Percentiles rank a stretch among this genome's conserved stretches.
Evolutionary conservation across 1,140 invertebrate species (phyloP).

Genomic region (Apis dorsata): DNA sequence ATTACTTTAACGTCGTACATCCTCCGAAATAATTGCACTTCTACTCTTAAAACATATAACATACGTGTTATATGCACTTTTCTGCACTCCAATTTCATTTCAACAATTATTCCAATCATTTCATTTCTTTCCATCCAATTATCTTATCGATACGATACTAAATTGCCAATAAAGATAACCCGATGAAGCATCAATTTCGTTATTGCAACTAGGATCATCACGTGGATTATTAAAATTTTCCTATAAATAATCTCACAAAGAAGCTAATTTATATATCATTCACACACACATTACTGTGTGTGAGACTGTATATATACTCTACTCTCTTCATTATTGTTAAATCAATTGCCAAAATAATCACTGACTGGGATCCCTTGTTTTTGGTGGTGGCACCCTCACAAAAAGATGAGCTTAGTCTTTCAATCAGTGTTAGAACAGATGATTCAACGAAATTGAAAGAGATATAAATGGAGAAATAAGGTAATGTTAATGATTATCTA

Average conservation of each 20-base stretch:
- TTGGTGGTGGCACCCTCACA: background rate
- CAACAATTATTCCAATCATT: too few relatives aligned
- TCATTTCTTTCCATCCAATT: background rate
- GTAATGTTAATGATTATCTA: too few relatives aligned
- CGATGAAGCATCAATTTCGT: background rate
- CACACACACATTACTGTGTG: background rate
- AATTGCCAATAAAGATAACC: background rate
- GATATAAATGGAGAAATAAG: background rate
- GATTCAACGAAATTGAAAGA: slow-evolving; percentile 55
- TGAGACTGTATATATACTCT: background rate
- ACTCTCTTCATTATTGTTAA: slow-evolving; percentile 19
- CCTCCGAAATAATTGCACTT: background rate
- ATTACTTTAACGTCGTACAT: background rate
- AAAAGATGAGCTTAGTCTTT: slow-evolving; percentile 49
- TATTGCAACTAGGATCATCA: background rate
- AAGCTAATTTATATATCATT: background rate
- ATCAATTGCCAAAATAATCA: slow-evolving; percentile 3
- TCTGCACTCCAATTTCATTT: background rate
- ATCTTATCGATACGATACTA: background rate
- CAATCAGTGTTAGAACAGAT: slow-evolving; percentile 49
- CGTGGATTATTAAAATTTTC: background rate
- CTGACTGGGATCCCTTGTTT: slow-evolving; percentile 22
- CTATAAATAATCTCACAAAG: background rate
- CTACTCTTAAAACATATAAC: too few relatives aligned
- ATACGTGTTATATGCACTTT: too few relatives aligned